phyloP scores from a whole-genome alignment of 2,113 vertebrate genomes.

The Phyllostomus discolor region DNA sequence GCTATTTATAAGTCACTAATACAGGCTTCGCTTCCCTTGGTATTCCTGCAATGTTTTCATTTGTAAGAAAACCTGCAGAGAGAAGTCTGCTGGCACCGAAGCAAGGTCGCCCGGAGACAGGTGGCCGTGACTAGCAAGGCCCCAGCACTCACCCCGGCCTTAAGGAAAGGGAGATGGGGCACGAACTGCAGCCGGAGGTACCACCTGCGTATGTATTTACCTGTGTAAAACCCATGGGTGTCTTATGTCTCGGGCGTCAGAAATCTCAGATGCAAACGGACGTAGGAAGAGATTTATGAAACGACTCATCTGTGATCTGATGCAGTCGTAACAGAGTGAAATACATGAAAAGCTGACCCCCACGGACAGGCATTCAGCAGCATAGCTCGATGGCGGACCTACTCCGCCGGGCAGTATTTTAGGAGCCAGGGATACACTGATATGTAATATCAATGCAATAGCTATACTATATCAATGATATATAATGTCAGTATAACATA shows the following conservation, averaged over 20 bases:
- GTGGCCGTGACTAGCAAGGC: slow-evolving; percentile 77
- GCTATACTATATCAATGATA: background rate
- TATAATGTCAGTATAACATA: background rate
- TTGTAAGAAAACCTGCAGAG: background rate
- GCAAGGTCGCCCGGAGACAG: slow-evolving; percentile 1
- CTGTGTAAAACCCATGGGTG: background rate
- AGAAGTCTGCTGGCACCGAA: slow-evolving; percentile 58
- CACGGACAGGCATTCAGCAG: background rate
- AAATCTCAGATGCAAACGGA: background rate
- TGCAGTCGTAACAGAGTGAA: background rate
- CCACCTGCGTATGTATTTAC: background rate
- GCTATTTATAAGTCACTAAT: background rate
- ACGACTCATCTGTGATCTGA: background rate
- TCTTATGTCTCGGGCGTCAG: background rate
- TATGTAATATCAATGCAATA: background rate
- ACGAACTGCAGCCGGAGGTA: background rate
- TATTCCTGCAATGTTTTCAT: background rate
- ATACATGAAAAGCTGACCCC: background rate
- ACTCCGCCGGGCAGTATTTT: background rate
- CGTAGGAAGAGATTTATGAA: background rate
- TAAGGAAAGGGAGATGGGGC: background rate
- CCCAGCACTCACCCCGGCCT: slow-evolving; percentile 69
- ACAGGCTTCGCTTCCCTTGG: background rate
- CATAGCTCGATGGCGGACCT: background rate
- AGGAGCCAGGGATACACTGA: background rate